Conservation (phyloP, 2,113 vertebrate species). For the Periophthalmus modestus region DNA sequence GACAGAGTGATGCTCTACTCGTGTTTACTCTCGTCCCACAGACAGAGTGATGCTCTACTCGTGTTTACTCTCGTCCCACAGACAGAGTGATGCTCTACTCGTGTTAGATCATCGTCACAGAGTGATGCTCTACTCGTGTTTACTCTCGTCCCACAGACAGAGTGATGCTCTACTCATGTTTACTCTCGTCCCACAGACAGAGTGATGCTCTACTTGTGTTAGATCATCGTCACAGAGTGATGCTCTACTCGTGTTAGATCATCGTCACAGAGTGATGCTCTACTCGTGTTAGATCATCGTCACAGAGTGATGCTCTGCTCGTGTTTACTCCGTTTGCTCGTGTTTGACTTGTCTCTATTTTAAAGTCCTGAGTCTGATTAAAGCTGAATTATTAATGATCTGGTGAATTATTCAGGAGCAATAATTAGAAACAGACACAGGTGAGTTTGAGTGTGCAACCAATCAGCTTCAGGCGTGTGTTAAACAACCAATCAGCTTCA, state of each 20-base stretch:
- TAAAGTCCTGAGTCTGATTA: conserved; percentile 61
- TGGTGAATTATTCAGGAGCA: conserved; percentile 67
- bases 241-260: too few species aligned
- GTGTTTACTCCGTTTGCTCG: conserved; percentile 20
- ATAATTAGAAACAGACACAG: conserved; percentile 71
- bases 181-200: background rate
- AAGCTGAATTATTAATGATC: conserved; percentile 73
- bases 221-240: background rate
- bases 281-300: too few species aligned
- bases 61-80: too few species aligned
- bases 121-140: background rate
- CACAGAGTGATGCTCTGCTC: background rate
- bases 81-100: too few species aligned
- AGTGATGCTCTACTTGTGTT: too few species aligned
- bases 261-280: too few species aligned
- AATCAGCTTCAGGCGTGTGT: too few species aligned
- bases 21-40: conserved; percentile 15
- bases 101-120: too few species aligned
- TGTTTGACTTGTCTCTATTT: conserved; percentile 17
- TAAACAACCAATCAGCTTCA: too few species aligned
- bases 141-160: too few species aligned
- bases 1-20: background rate
- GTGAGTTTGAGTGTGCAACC: conserved; percentile 26
- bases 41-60: too few species aligned
- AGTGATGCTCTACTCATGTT: too few species aligned